Conservation (phyloP, 2,797 vertebrate genomes). For the Merluccius polli region DNA sequence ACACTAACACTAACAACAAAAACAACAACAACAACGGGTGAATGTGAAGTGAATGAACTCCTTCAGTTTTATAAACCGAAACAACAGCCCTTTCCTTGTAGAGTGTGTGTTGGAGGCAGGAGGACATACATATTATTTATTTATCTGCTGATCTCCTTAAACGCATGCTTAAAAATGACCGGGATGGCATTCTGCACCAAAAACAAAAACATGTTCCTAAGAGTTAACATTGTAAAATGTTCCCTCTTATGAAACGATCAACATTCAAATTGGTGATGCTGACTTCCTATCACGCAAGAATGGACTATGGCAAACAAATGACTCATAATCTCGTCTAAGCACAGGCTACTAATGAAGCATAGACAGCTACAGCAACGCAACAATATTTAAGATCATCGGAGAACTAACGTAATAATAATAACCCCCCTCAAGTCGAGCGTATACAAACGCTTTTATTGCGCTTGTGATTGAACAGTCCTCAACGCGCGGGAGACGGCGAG, state of each 20-base stretch:
- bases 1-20: not conserved
- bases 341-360: not conserved
- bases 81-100: not conserved
- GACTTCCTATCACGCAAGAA: not conserved
- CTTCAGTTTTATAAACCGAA: no score
- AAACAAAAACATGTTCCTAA: not conserved
- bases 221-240: not conserved
- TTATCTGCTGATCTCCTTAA: not conserved
- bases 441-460: not conserved
- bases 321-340: not conserved
- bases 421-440: not conserved
- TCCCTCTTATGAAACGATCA: not conserved
- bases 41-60: not conserved
- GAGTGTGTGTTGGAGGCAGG: not conserved
- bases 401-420: no score
- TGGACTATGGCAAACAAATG: not conserved
- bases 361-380: not conserved
- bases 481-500: not conserved
- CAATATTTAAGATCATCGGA: not conserved
- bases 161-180: no score
- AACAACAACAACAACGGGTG: not conserved
- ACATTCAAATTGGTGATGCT: no score
- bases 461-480: not conserved
- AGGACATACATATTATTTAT: not conserved
- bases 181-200: no score